Base-by-base conservation (phyloP, 2,888 invertebrate species). In the Vanessa cardui region DNA sequence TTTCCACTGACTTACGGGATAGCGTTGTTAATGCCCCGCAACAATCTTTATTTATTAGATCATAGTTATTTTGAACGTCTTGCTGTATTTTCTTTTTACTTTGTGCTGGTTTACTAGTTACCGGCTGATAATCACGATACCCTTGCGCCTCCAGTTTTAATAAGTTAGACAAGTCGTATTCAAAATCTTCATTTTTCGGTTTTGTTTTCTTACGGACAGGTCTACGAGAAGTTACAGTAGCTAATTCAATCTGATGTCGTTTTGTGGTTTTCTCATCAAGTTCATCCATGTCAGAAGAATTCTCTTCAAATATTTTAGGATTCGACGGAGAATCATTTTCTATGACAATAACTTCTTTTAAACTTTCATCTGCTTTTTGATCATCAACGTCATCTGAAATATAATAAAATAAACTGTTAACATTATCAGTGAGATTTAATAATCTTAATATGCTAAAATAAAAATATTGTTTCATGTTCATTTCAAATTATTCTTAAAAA, bases 161-260 rank as follows among this genome's bases (percentile, higher is more conserved):
- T 64, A 94, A 82, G 84, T 93, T 94, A 5, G 94, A 94, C 73
- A 95, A 86, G 86, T 96, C 96, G 78, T 96, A 96, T 74, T 96
- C 94, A 81, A 96, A 96, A 85, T 96, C 96, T 78, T 94, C 95
- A 79, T 94, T 94, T 72, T 94, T 93, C 9, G 94, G 94, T 82
- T 94, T 95, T 1, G 94, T 91, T 72, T 94, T 94, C 82, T 95
- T 95, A 49, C 96, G 92, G 16, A 95, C 93, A 2, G 96, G 95
- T 72, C 95, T 89, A 61, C 91, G 84, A 9, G 87, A 88, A n/a
- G 86, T 81, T 26, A 87, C 82, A 9, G 87, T 78, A 3, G 69
- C 68, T 49, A 78, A 75, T 58, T 80, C 79, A 45, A 68, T 66
- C 33, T 69, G 67, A 50, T 72, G 72, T 63, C 78, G 84, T 73